Base-by-base conservation (phyloP, 2,797 vertebrate genomes). In the Gallinago stenura region DNA sequence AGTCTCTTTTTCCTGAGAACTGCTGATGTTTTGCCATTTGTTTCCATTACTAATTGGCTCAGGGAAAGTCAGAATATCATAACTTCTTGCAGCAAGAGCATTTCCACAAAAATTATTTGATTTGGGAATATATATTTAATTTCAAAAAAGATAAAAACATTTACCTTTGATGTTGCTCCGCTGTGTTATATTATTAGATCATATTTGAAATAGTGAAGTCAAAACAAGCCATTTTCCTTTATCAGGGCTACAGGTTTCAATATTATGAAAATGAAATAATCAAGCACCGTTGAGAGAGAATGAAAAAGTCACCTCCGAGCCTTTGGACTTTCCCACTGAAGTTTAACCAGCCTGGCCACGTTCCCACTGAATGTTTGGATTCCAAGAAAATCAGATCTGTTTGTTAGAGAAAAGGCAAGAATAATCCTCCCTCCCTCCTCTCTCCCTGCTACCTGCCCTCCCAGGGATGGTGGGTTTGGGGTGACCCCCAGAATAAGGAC, bases 151-250 rank as follows among this genome's bases (percentile, higher is more conserved):
- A 33, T 43, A 82, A 79, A 93, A 92, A 31, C 56, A 89, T 83
- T 45, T 73, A 72, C 85, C 93, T 95, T 89, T 90, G 82, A 93
- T 83, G 76, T 91, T 72, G 37, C 12, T 64, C 25, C 80, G 41
- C 48, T 80, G 31, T 50, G 7, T 37, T 90, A 82, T 31, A 25
- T 60, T 80, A 84, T 83, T 78, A 86, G 24, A 72, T 89, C 61
- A 45, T 92, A 77, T 80, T 77, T 95, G 88, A 95, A 93, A 90
- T 37, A 24, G 5, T n/a, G 24, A 90, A 96, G 78, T 93, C 89
- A 95, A 95, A 97, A 90, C 73, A 96, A 94, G 33, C 3, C 28
- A 25, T 93, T 93, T 89, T 73, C 86, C 81, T 78, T 90, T 84
- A 89, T 83, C 80, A 82, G 61, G 83, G 57, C 30, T n/a, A 72